Evolutionary conservation across 1,140 invertebrate genomes (phyloP).

Genomic region (Diprion similis): DNA sequence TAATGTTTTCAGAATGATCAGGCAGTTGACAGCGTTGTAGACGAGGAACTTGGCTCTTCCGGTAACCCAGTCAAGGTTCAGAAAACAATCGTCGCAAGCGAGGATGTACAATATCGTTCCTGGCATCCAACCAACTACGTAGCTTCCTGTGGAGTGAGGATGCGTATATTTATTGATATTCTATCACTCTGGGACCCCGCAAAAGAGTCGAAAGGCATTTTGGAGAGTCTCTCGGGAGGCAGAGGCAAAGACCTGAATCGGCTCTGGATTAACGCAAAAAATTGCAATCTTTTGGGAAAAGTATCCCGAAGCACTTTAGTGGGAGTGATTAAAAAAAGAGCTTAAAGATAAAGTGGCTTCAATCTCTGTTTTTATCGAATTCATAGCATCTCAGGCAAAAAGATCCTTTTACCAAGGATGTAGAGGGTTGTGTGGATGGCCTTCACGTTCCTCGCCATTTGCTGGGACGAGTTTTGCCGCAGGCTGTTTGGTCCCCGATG

Average conservation of each 20-base stretch:
- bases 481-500: conserved; percentile 14
- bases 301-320: not conserved
- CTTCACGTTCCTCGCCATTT: conserved; percentile 66
- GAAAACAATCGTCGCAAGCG: conserved; percentile 63
- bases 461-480: conserved; percentile 33
- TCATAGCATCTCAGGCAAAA: not conserved
- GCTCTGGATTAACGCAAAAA: not conserved
- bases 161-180: not conserved
- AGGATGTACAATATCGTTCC: conserved; percentile 64
- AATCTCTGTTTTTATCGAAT: too few species aligned
- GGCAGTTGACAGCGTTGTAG: conserved; percentile 50
- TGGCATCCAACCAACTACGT: conserved; percentile 71
- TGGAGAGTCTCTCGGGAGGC: too few species aligned
- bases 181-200: not conserved
- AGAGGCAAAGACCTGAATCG: too few species aligned
- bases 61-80: conserved; percentile 35
- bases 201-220: not conserved
- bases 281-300: not conserved
- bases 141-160: conserved; percentile 56
- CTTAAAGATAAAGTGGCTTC: too few species aligned
- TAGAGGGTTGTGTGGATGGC: conserved; percentile 72
- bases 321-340: too few species aligned
- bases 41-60: conserved; percentile 38
- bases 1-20: conserved; percentile 71
- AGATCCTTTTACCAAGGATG: conserved; percentile 61